A percentile compares a stretch with the other conserved stretches of the same genome.
These are phyloP conservation scores for Sarcoramphus papa DNA, from an alignment of 2,797 vertebrate species.

Conservation along the genomic window DNA sequence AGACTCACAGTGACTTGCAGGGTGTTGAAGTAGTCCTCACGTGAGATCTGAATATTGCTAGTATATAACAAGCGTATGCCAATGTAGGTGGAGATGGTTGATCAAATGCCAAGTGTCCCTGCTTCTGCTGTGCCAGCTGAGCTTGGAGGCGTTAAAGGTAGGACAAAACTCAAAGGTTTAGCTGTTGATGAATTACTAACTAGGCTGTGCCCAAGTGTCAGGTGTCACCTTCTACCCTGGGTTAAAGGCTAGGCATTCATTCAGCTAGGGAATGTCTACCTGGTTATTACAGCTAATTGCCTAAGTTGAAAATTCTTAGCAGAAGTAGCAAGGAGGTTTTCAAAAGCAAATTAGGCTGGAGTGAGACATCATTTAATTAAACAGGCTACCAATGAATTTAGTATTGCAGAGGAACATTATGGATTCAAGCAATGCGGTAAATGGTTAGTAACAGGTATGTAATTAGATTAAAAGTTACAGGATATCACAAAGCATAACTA, in stretches of 20 bases:
- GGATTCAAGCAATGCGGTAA: background rate
- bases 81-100: background rate
- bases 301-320: background rate
- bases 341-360: background rate
- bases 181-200: background rate
- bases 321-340: background rate
- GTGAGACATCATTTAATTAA: background rate
- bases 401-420: background rate
- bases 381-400: background rate
- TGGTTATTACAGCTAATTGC: background rate
- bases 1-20: slow-evolving; percentile 2
- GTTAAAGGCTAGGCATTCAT: background rate
- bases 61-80: background rate
- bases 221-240: background rate
- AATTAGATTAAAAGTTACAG: background rate
- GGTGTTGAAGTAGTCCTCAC: background rate
- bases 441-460: background rate
- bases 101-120: background rate
- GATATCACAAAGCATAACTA: background rate
- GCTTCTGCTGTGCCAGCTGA: background rate
- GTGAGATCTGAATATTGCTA: background rate
- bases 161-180: slow-evolving; percentile 1
- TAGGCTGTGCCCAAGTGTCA: background rate
- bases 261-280: background rate
- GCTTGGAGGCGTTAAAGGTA: background rate